Evolutionary conservation across 2,888 invertebrate species (phyloP).

Genomic region (Anagyrus pseudococci): DNA sequence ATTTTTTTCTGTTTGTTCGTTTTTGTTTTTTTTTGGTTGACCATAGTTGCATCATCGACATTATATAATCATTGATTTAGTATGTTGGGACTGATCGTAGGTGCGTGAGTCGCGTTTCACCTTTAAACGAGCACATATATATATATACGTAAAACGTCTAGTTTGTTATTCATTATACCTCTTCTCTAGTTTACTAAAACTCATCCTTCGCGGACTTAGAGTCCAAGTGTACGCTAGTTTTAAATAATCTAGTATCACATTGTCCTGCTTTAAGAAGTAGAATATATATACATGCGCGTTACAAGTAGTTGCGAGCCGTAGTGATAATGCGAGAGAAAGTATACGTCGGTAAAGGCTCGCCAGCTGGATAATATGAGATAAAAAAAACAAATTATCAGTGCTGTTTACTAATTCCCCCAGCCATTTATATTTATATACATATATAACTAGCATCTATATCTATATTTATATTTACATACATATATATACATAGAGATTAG

Average conservation of each 20-base stretch:
- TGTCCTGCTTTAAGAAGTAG: slow-evolving; percentile 29
- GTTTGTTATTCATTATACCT: too few species aligned
- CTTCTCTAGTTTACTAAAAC: too few species aligned
- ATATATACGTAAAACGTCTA: too few species aligned
- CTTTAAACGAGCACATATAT: too few species aligned
- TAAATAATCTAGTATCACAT: background rate
- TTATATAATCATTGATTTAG: slow-evolving; percentile 22
- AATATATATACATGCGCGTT: slow-evolving; percentile 3
- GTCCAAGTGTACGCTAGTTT: too few species aligned
- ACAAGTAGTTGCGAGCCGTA: slow-evolving; percentile 20
- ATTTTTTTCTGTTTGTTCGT: too few species aligned
- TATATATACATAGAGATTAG: too few species aligned
- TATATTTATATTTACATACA: too few species aligned
- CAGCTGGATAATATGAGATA: slow-evolving; percentile 15
- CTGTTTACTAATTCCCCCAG: slow-evolving; percentile 17
- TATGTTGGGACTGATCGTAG: slow-evolving; percentile 34
- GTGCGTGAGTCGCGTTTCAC: too few species aligned
- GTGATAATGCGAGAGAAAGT: slow-evolving; percentile 11
- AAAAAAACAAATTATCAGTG: slow-evolving; percentile 10
- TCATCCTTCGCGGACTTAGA: too few species aligned
- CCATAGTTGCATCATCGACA: slow-evolving; percentile 28
- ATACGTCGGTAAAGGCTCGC: slow-evolving; percentile 10
- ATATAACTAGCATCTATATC: too few species aligned
- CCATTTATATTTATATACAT: background rate
- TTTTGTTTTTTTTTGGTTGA: too few species aligned